Conservation (phyloP, 2,888 invertebrate genomes). For the Leucophora obtusa region DNA sequence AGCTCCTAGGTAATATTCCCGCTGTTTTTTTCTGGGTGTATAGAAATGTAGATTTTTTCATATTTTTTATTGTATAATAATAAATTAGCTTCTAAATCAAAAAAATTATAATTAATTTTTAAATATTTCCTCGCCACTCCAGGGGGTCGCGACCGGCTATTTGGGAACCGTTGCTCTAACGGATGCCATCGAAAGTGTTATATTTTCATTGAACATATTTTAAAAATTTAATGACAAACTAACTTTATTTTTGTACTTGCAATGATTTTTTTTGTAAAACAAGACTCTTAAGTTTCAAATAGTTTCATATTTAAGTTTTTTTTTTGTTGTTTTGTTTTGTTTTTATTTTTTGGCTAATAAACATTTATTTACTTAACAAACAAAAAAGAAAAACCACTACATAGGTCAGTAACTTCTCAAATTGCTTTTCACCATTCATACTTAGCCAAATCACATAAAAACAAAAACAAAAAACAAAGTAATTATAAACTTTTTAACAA, state of each 20-base stretch:
- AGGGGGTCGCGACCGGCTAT: too few species aligned
- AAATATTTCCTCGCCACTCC: too few species aligned
- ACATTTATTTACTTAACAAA: slow-evolving; percentile 31
- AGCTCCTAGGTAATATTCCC: too few species aligned
- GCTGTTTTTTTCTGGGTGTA: too few species aligned
- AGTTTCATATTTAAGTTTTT: neutral
- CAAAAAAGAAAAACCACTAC: slow-evolving; percentile 24
- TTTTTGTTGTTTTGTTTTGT: neutral
- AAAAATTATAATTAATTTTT: too few species aligned
- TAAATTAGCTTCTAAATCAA: too few species aligned
- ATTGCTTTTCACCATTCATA: slow-evolving; percentile 40
- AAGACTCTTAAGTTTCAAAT: neutral
- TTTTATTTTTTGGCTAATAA: slow-evolving; percentile 33
- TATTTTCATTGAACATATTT: neutral
- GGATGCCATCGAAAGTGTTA: too few species aligned
- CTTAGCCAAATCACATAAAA: slow-evolving; percentile 28
- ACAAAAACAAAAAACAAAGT: slow-evolving; percentile 35
- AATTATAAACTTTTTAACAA: slow-evolving; percentile 57
- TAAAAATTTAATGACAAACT: too few species aligned
- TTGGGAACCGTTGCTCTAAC: too few species aligned
- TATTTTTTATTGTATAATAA: too few species aligned
- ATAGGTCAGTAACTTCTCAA: slow-evolving; percentile 63
- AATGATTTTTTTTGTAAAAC: neutral
- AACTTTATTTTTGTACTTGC: too few species aligned
- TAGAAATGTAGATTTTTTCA: too few species aligned